Percentiles rank a stretch among this genome's conserved stretches.
Conservation (phyloP, 2,113 vertebrate species). For the Strigops habroptila region DNA sequence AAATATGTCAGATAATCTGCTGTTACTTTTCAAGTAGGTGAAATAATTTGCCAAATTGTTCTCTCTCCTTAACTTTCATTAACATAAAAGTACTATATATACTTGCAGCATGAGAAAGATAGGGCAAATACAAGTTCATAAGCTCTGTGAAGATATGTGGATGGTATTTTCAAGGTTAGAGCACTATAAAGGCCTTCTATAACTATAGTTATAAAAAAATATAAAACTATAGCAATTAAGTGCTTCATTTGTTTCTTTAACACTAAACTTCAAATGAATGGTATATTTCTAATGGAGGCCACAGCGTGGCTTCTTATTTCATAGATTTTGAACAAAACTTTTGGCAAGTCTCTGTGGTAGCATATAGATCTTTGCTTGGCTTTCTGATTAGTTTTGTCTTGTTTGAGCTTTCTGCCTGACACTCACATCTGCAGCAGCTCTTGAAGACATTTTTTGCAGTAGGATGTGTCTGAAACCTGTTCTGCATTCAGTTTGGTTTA, state of each 20-base stretch:
- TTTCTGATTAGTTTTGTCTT: background rate
- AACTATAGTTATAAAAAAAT: background rate
- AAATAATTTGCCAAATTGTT: background rate
- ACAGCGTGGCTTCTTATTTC: background rate
- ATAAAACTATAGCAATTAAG: background rate
- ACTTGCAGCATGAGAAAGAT: background rate
- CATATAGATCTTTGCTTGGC: background rate
- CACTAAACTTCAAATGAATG: background rate
- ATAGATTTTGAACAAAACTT: background rate
- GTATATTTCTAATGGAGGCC: background rate
- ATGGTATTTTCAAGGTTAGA: background rate
- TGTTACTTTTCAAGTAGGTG: background rate
- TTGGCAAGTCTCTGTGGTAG: background rate
- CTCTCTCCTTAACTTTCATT: background rate
- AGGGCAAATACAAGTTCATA: background rate
- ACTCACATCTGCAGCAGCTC: background rate
- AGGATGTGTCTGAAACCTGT: background rate
- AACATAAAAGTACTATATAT: background rate
- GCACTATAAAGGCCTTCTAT: background rate
- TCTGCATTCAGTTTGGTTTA: background rate
- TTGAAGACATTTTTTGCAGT: background rate
- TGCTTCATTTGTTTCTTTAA: background rate
- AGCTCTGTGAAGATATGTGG: background rate
- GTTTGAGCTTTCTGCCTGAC: background rate
- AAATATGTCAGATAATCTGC: background rate